A percentile compares a stretch with the other conserved stretches of the same genome.
Evolutionary conservation across 53 echinoderm and acorn worm species (phyloP).

Genomic region (Antedon mediterranea): DNA sequence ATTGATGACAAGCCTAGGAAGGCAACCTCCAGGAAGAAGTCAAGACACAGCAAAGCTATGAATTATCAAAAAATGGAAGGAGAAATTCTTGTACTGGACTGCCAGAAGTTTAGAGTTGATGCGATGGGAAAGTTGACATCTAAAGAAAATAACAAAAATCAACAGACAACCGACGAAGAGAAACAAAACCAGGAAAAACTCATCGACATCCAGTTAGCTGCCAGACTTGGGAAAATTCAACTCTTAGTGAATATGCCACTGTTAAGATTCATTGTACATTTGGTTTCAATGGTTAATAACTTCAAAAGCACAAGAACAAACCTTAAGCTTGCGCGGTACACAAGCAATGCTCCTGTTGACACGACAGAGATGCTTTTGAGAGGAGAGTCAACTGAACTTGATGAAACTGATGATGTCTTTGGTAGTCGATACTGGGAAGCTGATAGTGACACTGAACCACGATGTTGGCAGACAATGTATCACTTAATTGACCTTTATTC

Average conservation of each 20-base stretch:
- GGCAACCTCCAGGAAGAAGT: slow-evolving; percentile 13
- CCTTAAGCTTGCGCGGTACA: slow-evolving; percentile 38
- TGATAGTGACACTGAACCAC: slow-evolving; percentile 68
- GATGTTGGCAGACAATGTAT: slow-evolving; percentile 99
- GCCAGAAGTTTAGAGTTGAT: not conserved
- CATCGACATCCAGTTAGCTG: slow-evolving; percentile 12
- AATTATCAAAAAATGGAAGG: not conserved
- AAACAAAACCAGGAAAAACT: not conserved
- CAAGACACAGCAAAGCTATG: slow-evolving; percentile 25
- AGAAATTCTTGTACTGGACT: not conserved
- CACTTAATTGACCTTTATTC: slow-evolving; percentile 88
- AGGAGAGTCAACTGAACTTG: not conserved
- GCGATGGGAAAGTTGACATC: not conserved
- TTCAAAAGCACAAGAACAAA: slow-evolving; percentile 57
- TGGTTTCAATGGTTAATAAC: slow-evolving; percentile 46
- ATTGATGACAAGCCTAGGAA: slow-evolving; percentile 7
- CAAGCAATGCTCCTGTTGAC: slow-evolving; percentile 10
- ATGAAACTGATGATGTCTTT: not conserved
- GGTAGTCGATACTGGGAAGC: not conserved
- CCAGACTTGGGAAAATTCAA: slow-evolving; percentile 42
- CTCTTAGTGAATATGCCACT: slow-evolving; percentile 95
- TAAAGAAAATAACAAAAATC: not conserved
- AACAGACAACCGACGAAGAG: not conserved
- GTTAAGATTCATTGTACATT: slow-evolving; percentile 67
- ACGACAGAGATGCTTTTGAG: not conserved